phyloP scores from a whole-genome alignment of 2,113 vertebrate species.

The Myxocyprinus asiaticus region DNA sequence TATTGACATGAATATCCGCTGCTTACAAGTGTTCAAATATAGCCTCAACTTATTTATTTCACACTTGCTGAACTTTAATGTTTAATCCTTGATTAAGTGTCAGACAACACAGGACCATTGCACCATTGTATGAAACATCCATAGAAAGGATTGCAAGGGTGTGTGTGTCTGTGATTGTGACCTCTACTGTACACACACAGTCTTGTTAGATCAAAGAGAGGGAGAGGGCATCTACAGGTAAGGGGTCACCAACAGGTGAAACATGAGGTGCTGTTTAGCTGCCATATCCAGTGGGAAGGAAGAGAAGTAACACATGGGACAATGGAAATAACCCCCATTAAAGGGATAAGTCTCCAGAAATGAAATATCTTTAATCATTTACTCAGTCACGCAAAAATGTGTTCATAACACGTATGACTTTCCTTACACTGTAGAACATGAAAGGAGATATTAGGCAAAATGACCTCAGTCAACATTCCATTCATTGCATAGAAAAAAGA shows the following conservation, averaged over 20 bases:
- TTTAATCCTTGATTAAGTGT: constrained; percentile 71
- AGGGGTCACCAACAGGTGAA: constrained; percentile 68
- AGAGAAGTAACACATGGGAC: neutral
- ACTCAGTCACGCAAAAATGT: too few relatives aligned
- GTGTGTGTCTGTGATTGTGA: constrained; percentile 52
- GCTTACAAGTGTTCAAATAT: constrained; percentile 68
- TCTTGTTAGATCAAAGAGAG: constrained; percentile 65
- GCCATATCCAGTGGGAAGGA: neutral
- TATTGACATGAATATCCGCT: constrained; percentile 64
- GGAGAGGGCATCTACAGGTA: constrained; percentile 69
- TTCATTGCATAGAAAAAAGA: too few relatives aligned
- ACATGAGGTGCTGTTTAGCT: constrained; percentile 51
- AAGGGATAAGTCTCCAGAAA: too few relatives aligned
- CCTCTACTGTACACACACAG: constrained; percentile 76
- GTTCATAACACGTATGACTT: too few relatives aligned
- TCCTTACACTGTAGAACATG: too few relatives aligned
- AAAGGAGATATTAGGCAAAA: too few relatives aligned
- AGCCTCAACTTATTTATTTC: constrained; percentile 70
- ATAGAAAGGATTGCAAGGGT: constrained; percentile 55
- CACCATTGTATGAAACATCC: constrained; percentile 70
- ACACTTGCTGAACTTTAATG: constrained; percentile 71
- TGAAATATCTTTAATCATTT: too few relatives aligned
- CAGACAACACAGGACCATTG: constrained; percentile 65
- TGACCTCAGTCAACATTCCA: too few relatives aligned
- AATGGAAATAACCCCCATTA: too few relatives aligned